phyloP scores from a whole-genome alignment of 2,888 invertebrate species.

The Danaus chrysippus region DNA sequence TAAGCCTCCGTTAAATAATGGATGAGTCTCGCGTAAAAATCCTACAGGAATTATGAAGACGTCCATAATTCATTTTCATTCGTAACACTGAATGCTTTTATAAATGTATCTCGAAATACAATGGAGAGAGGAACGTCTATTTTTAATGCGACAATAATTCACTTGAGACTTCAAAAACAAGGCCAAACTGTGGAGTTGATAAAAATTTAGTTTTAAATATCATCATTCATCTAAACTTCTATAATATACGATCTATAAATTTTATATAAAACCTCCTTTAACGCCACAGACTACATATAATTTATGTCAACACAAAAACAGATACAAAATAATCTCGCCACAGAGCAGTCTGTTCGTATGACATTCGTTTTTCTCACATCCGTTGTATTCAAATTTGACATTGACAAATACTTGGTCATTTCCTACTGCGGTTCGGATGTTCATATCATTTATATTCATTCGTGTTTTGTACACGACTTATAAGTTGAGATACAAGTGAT shows the following conservation, averaged over 20 bases:
- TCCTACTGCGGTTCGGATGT: slow-evolving; percentile 70
- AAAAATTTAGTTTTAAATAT: no score
- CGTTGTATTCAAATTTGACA: slow-evolving; percentile 75
- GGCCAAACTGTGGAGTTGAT: no score
- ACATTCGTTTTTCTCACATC: slow-evolving; percentile 71
- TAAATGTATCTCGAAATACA: slow-evolving; percentile 35
- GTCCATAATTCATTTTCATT: slow-evolving; percentile 59
- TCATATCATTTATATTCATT: slow-evolving; percentile 74
- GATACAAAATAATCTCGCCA: slow-evolving; percentile 30
- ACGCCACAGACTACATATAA: no score
- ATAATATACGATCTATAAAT: no score
- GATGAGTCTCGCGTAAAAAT: slow-evolving; percentile 58
- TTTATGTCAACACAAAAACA: slow-evolving; percentile 17
- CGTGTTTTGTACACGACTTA: slow-evolving; percentile 55
- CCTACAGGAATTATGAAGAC: slow-evolving; percentile 60
- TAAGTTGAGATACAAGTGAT: slow-evolving; percentile 35
- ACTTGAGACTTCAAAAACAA: neutral
- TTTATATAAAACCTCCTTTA: no score
- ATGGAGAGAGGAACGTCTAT: slow-evolving; percentile 26
- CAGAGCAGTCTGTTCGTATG: slow-evolving; percentile 57
- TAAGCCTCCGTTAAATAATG: slow-evolving; percentile 64
- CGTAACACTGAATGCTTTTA: slow-evolving; percentile 48
- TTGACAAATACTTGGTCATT: slow-evolving; percentile 73
- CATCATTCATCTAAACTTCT: no score
- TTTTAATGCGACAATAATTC: slow-evolving; percentile 7